Evolutionary conservation across 2,888 invertebrate species (phyloP).

Genomic region (Caradrina kadenii): DNA sequence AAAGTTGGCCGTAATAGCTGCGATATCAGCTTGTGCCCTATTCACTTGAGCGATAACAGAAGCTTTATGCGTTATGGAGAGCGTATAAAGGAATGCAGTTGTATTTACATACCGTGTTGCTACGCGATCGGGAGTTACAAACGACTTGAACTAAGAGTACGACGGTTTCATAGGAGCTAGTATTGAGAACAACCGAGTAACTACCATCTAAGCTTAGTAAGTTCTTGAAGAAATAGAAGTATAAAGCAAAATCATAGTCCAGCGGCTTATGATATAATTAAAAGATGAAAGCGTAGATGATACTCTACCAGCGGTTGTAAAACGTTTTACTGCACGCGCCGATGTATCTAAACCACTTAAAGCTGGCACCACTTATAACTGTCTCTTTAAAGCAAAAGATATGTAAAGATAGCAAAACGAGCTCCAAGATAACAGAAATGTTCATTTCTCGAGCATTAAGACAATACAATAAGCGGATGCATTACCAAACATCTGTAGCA

Average conservation of each 20-base stretch:
- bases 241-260: neutral
- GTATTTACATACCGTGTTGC: conserved; percentile 46
- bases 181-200: conserved; percentile 11
- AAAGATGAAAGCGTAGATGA: conserved; percentile 23
- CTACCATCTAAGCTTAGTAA: neutral
- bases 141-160: conserved; percentile 9
- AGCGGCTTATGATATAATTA: conserved; percentile 17
- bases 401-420: conserved; percentile 53
- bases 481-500: conserved; percentile 59
- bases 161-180: neutral
- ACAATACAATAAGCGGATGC: conserved; percentile 63
- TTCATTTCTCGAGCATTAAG: conserved; percentile 56
- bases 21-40: conserved; percentile 56
- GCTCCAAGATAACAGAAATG: conserved; percentile 51
- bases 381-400: conserved; percentile 49
- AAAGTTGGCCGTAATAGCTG: conserved; percentile 60
- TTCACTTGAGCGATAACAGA: conserved; percentile 81
- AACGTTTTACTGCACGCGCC: conserved; percentile 32
- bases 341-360: conserved; percentile 50
- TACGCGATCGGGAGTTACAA: conserved; percentile 20
- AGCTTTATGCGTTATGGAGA: conserved; percentile 72
- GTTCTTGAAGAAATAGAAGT: conserved; percentile 11
- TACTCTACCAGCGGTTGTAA: conserved; percentile 24
- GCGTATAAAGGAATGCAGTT: conserved; percentile 64
- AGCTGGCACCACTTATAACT: conserved; percentile 50